Base-by-base conservation (phyloP, 2,113 vertebrate species). In the Pseudorasbora parva region DNA sequence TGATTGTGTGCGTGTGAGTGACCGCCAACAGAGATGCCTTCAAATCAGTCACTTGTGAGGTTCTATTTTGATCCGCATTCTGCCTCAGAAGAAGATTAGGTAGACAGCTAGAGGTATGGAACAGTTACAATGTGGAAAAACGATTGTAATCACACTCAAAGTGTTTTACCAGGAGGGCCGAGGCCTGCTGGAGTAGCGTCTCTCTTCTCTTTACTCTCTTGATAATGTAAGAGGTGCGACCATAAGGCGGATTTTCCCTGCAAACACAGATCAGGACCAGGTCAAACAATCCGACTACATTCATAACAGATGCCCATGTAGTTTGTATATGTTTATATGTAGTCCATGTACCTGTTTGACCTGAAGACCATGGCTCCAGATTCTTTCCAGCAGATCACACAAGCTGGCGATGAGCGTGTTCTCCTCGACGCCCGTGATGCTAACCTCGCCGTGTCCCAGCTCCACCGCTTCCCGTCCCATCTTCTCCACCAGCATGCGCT, bases 241-340 rank as follows among this genome's bases (percentile, higher is more conserved):
- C 98, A 99, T 89, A 99, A 93, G 56, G 98, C 98, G 77, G 98
- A 99, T 87, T 99, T 99, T 25, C 98, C 98, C 98, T 99, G 88
- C 78, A 83, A 82, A 11, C 14, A 84, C 78, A 33, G 11, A 85
- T 66, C 78, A 72, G 14, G 45, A n/a, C 43, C n/a, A 11, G 11
- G 30, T 76, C 60, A 85, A 23, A 56, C 47, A 77, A 47, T 19
- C 7, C 0, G 0, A 41, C 49, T 14, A 37, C 10, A 27, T 37
- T 74, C 10, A 66, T 25, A 84, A 51, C 10, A 7, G n/a, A 14
- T 2, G 2, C 19, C 17, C 37, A 37, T 37, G 51, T 7, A 21
- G 64, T 45, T 17, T 23, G 41, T 60, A 5, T 21, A 27, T 59
- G 51, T 23, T 23, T 60, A 5, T 21, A 27, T 59, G 51, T 43